Evolutionary conservation across 2,888 invertebrate genomes (phyloP).

Genomic region (Raillietiella orientalis): DNA sequence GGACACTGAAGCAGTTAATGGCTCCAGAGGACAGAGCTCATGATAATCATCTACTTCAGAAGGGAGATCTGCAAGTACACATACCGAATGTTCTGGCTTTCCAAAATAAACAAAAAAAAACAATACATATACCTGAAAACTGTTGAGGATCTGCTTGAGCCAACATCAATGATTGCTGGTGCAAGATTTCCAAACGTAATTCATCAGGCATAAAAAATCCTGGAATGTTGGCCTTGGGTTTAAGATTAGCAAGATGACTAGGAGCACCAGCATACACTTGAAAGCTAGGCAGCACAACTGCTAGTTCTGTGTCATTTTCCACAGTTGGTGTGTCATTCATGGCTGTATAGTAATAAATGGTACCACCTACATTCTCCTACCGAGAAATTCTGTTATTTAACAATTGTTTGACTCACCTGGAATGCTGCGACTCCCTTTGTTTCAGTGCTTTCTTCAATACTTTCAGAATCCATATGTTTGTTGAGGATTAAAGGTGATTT

Average conservation of each 20-base stretch:
- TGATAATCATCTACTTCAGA: slow-evolving; percentile 65
- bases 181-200: slow-evolving; percentile 38
- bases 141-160: slow-evolving; percentile 34
- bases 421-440: too few species aligned
- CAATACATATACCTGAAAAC: slow-evolving; percentile 17
- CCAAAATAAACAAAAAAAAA: slow-evolving; percentile 4
- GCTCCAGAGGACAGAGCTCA: slow-evolving; percentile 53
- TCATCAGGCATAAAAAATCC: slow-evolving; percentile 54
- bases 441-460: too few species aligned
- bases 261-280: slow-evolving; percentile 13
- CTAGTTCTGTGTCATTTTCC: slow-evolving; percentile 1
- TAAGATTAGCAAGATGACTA: slow-evolving; percentile 14
- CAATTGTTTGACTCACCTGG: too few species aligned
- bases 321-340: slow-evolving; percentile 1
- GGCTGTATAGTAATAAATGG: slow-evolving; percentile 7
- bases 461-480: too few species aligned
- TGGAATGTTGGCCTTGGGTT: slow-evolving; percentile 13
- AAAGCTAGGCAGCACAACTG: slow-evolving; percentile 11
- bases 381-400: too few species aligned
- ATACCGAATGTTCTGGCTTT: background rate
- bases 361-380: slow-evolving; percentile 8
- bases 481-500: too few species aligned
- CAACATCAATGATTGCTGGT: slow-evolving; percentile 33
- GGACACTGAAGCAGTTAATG: slow-evolving; percentile 13
- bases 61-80: slow-evolving; percentile 29